Evolutionary conservation across 2,888 invertebrate species (phyloP).

Genomic region (Euproctis similis): DNA sequence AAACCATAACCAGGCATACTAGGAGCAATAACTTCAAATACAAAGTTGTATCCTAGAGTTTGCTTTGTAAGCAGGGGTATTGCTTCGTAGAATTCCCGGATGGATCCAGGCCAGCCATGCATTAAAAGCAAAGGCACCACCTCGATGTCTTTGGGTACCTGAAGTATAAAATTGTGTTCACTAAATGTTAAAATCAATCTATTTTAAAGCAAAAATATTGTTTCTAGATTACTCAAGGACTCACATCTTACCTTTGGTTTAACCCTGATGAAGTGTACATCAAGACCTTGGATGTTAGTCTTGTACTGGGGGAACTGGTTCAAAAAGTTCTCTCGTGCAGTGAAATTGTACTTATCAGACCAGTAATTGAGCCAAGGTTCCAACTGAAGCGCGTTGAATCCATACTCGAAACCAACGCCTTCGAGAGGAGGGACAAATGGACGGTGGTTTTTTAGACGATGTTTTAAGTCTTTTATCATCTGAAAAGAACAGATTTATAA

Average conservation of each 20-base stretch:
- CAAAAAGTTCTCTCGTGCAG: slow-evolving; percentile 78
- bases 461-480: slow-evolving; percentile 48
- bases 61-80: slow-evolving; percentile 80
- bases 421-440: slow-evolving; percentile 77
- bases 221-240: no score
- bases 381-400: slow-evolving; percentile 83
- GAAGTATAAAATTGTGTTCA: no score
- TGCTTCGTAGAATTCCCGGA: slow-evolving; percentile 88
- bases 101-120: slow-evolving; percentile 94
- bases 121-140: slow-evolving; percentile 81
- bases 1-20: slow-evolving; percentile 73
- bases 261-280: slow-evolving; percentile 80
- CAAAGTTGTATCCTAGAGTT: slow-evolving; percentile 47
- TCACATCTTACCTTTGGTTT: slow-evolving; percentile 76
- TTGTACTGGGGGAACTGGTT: slow-evolving; percentile 85
- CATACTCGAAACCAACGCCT: slow-evolving; percentile 84
- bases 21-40: slow-evolving; percentile 78
- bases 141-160: slow-evolving; percentile 48
- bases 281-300: slow-evolving; percentile 83
- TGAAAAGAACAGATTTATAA: no score
- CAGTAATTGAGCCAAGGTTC: slow-evolving; percentile 83
- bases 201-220: no score
- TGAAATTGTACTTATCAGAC: slow-evolving; percentile 81
- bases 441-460: slow-evolving; percentile 41
- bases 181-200: no score